Conservation (phyloP, 2,888 invertebrate species). For the Oegoconia quadripuncta region DNA sequence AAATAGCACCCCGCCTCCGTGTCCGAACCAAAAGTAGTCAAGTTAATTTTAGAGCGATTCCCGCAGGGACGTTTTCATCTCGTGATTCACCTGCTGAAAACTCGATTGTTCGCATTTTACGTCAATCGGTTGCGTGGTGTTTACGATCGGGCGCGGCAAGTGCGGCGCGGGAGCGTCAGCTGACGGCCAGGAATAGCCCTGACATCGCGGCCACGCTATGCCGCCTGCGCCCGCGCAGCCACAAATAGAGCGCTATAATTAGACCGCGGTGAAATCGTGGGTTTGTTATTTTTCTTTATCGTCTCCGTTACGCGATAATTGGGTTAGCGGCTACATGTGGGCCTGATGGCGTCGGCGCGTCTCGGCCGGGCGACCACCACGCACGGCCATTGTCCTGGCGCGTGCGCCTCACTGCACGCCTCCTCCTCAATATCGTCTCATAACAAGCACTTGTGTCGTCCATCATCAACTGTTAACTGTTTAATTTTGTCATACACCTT, state of each 20-base stretch:
- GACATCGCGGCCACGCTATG: conserved; percentile 77
- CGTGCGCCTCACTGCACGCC: neutral
- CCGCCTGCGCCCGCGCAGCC: conserved; percentile 75
- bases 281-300: conserved; percentile 80
- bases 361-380: conserved; percentile 47
- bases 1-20: conserved; percentile 76
- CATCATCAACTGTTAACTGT: too few species aligned
- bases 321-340: conserved; percentile 77
- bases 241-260: conserved; percentile 77
- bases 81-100: conserved; percentile 77
- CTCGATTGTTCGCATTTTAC: conserved; percentile 77
- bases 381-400: conserved; percentile 1
- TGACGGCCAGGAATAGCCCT: conserved; percentile 78
- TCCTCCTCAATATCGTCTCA: too few species aligned
- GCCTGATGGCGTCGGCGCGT: conserved; percentile 75
- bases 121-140: conserved; percentile 76
- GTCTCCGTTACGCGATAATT: conserved; percentile 78
- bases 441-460: too few species aligned
- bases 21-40: conserved; percentile 76
- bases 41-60: conserved; percentile 71
- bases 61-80: conserved; percentile 71
- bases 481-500: too few species aligned
- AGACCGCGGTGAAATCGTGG: conserved; percentile 77
- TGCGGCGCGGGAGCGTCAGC: conserved; percentile 68
- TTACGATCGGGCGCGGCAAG: conserved; percentile 53